Conservation (phyloP, 2,797 vertebrate species). For the Myripristis jacobus region DNA sequence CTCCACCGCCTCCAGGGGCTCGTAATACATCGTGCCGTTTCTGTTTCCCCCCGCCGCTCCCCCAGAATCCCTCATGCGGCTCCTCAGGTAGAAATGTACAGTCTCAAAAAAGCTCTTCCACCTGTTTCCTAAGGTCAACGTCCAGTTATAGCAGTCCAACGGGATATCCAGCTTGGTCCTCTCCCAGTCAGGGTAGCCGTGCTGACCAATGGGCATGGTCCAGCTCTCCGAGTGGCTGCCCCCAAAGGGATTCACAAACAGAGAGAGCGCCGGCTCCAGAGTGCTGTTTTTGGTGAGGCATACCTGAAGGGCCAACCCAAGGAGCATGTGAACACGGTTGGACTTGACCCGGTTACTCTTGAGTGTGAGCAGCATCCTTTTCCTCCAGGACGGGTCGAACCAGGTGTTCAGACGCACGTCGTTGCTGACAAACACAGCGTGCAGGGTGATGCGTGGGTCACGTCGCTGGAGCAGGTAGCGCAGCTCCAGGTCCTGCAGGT, state of each 20-base stretch:
- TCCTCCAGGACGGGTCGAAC: constrained; percentile 97
- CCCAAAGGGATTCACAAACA: constrained; percentile 96
- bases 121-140: constrained; percentile 93
- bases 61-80: constrained; percentile 85
- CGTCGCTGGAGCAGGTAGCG: constrained; percentile 89
- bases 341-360: constrained; percentile 98
- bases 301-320: constrained; percentile 92
- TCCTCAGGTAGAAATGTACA: constrained; percentile 96
- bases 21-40: constrained; percentile 66
- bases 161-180: constrained; percentile 91
- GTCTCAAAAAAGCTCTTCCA: constrained; percentile 99
- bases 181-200: constrained; percentile 95
- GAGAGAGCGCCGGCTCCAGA: constrained; percentile 90
- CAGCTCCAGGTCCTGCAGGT: constrained; percentile 93
- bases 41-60: constrained; percentile 74
- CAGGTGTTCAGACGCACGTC: constrained; percentile 95
- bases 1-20: constrained; percentile 83
- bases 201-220: constrained; percentile 95
- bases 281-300: constrained; percentile 96
- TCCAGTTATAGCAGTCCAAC: constrained; percentile 97
- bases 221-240: constrained; percentile 99
- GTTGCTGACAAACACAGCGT: constrained; percentile 95
- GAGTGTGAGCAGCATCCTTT: constrained; percentile 95
- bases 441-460: constrained; percentile 88
- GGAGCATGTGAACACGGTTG: constrained; percentile 93